Conservation (phyloP, 2,113 vertebrate species). For the Cepphus grylle region DNA sequence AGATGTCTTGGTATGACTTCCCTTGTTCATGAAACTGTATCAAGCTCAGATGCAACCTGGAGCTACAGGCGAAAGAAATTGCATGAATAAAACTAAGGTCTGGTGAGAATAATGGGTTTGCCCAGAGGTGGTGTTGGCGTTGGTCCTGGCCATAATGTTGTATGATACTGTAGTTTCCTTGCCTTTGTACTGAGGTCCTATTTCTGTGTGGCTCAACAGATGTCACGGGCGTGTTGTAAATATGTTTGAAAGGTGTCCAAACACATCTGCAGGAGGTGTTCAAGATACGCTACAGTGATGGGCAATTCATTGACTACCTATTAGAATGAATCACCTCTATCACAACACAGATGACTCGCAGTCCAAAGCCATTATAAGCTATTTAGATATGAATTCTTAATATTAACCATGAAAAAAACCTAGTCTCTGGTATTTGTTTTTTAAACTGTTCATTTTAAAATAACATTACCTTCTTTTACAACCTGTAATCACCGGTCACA, state of each 20-base stretch:
- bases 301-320: background rate
- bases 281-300: background rate
- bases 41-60: background rate
- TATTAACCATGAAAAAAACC: background rate
- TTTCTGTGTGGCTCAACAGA: background rate
- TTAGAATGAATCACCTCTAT: background rate
- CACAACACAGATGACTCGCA: background rate
- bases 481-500: background rate
- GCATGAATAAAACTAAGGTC: background rate
- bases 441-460: background rate
- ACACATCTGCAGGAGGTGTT: background rate
- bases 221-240: background rate
- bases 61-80: background rate
- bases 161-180: background rate
- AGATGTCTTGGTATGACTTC: background rate
- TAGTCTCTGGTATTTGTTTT: background rate
- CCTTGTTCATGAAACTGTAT: background rate
- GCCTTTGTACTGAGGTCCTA: background rate
- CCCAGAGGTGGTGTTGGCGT: background rate
- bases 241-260: background rate
- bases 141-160: background rate
- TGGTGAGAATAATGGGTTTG: background rate
- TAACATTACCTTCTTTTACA: background rate
- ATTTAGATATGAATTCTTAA: background rate
- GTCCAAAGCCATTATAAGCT: background rate